phyloP scores from a whole-genome alignment of 2,113 vertebrate genomes.

The Ceyx cyanopectus region DNA sequence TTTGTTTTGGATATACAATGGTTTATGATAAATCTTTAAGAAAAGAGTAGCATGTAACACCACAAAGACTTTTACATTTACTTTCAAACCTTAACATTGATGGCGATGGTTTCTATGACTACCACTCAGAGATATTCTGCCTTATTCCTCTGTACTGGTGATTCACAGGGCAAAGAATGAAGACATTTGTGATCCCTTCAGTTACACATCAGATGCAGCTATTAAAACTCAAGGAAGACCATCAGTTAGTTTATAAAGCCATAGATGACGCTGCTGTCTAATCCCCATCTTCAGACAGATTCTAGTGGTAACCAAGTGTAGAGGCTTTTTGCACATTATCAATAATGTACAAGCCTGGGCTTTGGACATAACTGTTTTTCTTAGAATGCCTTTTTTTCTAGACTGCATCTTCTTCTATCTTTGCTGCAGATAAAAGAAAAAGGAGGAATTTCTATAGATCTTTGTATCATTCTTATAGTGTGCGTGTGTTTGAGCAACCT shows the following conservation, averaged over 20 bases:
- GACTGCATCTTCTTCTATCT: not conserved
- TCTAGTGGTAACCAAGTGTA: not conserved
- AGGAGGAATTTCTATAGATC: not conserved
- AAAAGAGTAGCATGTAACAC: not conserved
- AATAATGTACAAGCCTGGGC: not conserved
- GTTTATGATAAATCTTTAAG: not conserved
- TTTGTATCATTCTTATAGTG: not conserved
- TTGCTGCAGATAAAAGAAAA: not conserved
- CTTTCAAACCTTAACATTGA: constrained; percentile 17
- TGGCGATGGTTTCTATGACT: constrained; percentile 48
- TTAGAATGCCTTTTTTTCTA: not conserved
- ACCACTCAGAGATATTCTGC: not conserved
- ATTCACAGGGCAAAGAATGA: not conserved
- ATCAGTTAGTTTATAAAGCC: not conserved
- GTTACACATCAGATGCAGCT: not conserved
- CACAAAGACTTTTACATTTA: constrained; percentile 43
- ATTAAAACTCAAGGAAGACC: constrained; percentile 19
- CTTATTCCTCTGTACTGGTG: not conserved
- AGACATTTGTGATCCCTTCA: not conserved
- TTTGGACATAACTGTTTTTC: not conserved
- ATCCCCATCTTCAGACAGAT: not conserved
- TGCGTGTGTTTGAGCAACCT: not conserved
- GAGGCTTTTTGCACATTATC: not conserved
- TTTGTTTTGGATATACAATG: not conserved
- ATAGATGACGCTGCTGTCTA: not conserved